Evolutionary conservation across 2,888 invertebrate species (phyloP), one percentile per base, ranked within the genome.

Genomic region (Chromoteleia sp.): DNA sequence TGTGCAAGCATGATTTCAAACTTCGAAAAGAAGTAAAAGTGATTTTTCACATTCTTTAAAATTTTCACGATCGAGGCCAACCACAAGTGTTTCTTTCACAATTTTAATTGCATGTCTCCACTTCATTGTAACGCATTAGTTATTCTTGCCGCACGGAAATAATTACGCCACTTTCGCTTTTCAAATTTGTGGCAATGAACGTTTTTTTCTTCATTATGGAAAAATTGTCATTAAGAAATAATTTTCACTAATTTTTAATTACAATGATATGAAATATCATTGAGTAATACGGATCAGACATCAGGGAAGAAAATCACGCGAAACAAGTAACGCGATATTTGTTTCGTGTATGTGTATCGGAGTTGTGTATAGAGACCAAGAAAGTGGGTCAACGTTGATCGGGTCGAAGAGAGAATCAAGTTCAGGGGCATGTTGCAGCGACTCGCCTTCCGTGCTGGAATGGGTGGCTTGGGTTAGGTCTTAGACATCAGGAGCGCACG

Each of bases 341-440:
- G 80, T 71, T 80, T 63, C 73, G 77, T 68, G 61, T 65, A 71
- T 67, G 74, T 77, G 74, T 73, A 82, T 65, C 71, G 43, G 76
- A 58, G 58, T 58, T 81, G 71, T 80, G 36, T 76, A 75, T 77
- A 82, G 77, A 86, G 83, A 86, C 79, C 83, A 87, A 56, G 86
- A 88, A 90, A 90, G 89, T 90, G 83, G 90, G 89, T 90, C 89
- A 90, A 88, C 88, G 87, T 87, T 86, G 87, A 84, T 83, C 85
- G 86, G 85, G 86, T 85, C 83, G 85, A 85, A 85, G 87, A 85
- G 87, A 87, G 88, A 88, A 87, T 86, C 91, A 91, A 91, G 91
- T 91, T 91, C 91, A 91, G 89, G 91, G 91, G 88, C 91, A 89
- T 84, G 85, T 86, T 86, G 85, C 86, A 87, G 83, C 85, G 84